Evolutionary conservation across 1,140 invertebrate genomes (phyloP), one percentile per base, ranked within the genome.

Genomic region (Tetragnatha versicolor): DNA sequence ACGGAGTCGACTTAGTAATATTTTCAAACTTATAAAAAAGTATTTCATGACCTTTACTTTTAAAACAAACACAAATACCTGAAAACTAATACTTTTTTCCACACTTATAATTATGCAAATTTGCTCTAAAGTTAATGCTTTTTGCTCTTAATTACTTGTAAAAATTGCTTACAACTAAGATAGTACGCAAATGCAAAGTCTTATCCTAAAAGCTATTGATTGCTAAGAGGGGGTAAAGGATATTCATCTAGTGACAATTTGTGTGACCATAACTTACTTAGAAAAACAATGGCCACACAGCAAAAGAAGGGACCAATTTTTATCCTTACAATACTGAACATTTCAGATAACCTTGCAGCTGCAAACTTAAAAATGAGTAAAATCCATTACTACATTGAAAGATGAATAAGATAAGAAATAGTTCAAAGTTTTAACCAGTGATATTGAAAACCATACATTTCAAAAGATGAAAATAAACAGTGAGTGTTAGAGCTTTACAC

Each of bases 261-360:
- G 27, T 45, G 22, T 17, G 42, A 45, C 10, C 20, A 14, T 31
- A 70, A 70, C 68, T 70, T 70, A 70, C 68, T 70, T 22, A 70
- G 31, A 37, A 70, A 22, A 55, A 53, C 55, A 53, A 70, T 35
- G 17, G 68, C 55, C 49, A 70, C 20, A 55, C 68, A 53, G 68
- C 31, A 70, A 17, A 53, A 10, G 37, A 55, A 37, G 31, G 68
- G 20, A 70, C 29, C 31, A 53, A 70, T 10, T 55, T 53, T 53
- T 70, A 53, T 70, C 33, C 31, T 70, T 29, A 33, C 2, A 55
- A 70, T 22, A 33, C 20, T 70, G 33, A 33, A 37, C 68, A 70
- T 53, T 37, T 55, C 68, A 3, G 33, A 27, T n/a, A 42, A 9
- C 39, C 7, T 42, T 9, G n/a, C n/a, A n/a, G n/a, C n/a, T n/a